A percentile compares a stretch with the other conserved stretches of the same genome.
Evolutionary conservation across 2,888 invertebrate species (phyloP).

Genomic region (Omphaloscelis lunosa): DNA sequence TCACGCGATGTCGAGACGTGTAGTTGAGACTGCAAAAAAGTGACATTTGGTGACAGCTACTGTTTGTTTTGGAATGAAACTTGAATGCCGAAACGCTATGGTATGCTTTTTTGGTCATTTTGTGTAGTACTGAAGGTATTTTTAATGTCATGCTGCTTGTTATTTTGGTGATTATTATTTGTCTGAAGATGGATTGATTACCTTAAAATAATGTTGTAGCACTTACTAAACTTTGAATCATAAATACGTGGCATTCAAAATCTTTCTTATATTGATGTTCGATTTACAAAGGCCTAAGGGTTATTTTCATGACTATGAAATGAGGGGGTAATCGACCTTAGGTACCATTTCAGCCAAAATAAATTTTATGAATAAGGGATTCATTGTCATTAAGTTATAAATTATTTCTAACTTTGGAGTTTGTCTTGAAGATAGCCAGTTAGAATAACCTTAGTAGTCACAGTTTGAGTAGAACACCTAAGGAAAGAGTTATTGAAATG

Average conservation of each 20-base stretch:
- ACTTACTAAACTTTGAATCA: background rate
- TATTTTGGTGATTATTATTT: conserved; percentile 4
- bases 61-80: conserved; percentile 55
- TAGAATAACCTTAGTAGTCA: background rate
- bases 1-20: conserved; percentile 73
- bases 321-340: too few species aligned
- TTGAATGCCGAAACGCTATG: conserved; percentile 51
- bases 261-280: too few species aligned
- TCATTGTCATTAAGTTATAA: background rate
- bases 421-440: too few species aligned
- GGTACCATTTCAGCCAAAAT: too few species aligned
- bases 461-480: background rate
- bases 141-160: background rate
- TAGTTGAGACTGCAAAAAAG: conserved; percentile 66
- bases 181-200: conserved; percentile 14
- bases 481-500: background rate
- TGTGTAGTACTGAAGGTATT: conserved; percentile 6
- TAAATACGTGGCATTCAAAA: background rate
- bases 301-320: background rate
- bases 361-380: too few species aligned
- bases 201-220: background rate
- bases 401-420: too few species aligned
- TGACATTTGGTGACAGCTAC: conserved; percentile 66
- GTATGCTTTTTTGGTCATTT: conserved; percentile 43
- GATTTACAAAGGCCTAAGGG: too few species aligned